Evolutionary conservation across 2,888 invertebrate species (phyloP), one percentile per base, ranked within the genome.

Genomic region (Lasioglossum vierecki): DNA sequence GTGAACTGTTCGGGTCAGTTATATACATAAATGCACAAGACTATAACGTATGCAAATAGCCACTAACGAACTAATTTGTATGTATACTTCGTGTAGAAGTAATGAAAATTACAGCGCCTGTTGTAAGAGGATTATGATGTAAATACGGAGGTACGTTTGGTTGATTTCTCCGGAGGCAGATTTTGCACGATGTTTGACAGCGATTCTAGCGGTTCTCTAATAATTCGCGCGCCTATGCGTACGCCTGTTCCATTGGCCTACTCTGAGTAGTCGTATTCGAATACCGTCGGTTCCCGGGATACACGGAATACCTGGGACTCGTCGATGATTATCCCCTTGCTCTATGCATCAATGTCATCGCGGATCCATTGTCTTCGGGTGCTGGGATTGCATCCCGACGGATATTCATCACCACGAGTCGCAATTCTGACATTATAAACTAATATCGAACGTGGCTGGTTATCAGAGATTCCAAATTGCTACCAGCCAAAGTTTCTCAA

Each of bases 341-440:
- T 79, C 80, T 83, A 83, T 88, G 88, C 81, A 88, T 83, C 88
- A 88, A 78, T 76, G 88, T 80, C 85, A 74, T 79, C 74, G 71
- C 79, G 66, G 22, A 22, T n/a, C 74, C 76, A 86, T 86, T 88
- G 88, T 88, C 85, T 83, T 63, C 63, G 72, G 46, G 71, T 53
- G 71, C 80, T 74, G 83, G 81, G 83, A 88, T 88, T 88, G 73
- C 76, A 39, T 71, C 63, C 9, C 74, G 53, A 74, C 18, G 8
- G 79, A 81, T 79, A 83, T 73, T 80, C 81, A 72, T 84, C 83
- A 57, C 18, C 71, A 8, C 53, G 53, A 30, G 75, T 83, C 77
- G 35, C 73, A 63, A 77, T 83, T 78, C 41, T 26, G 78, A 85
- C 77, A 63, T 76, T 86, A 80, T 81, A 77, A 79, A 77, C 75